Conservation (phyloP, 2,797 vertebrate genomes). For the Hemibagrus guttatus region DNA sequence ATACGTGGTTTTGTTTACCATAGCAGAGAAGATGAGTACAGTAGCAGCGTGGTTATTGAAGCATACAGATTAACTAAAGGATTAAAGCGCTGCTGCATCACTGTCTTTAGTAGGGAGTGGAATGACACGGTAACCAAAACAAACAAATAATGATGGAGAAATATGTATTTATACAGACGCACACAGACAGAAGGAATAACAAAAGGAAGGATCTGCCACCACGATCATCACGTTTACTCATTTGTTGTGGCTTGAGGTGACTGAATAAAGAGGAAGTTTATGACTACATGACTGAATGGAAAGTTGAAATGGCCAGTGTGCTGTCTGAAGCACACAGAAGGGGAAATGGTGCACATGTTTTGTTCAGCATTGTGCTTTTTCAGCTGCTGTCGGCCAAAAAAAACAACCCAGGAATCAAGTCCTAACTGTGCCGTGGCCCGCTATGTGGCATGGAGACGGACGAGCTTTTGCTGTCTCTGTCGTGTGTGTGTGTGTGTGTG, state of each 20-base stretch:
- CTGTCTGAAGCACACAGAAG: neutral
- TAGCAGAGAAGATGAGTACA: neutral
- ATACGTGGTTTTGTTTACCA: neutral
- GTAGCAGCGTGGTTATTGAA: neutral
- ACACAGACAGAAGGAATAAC: neutral
- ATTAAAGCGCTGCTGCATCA: neutral
- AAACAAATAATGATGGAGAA: neutral
- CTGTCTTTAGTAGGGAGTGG: neutral
- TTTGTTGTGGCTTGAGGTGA: slow-evolving; percentile 6
- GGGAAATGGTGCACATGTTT: slow-evolving; percentile 2
- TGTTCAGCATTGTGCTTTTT: slow-evolving; percentile 18
- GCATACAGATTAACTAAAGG: neutral
- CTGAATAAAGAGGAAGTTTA: neutral
- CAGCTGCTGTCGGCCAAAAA: slow-evolving; percentile 32
- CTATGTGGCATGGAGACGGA: neutral
- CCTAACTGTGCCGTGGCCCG: neutral
- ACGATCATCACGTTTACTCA: neutral
- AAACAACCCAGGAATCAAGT: neutral
- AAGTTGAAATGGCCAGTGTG: slow-evolving; percentile 3
- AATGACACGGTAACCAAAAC: neutral
- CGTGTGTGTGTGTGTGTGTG: neutral
- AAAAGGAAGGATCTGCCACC: neutral
- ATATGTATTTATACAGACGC: neutral
- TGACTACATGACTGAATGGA: neutral
- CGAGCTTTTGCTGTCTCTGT: neutral